Conservation (phyloP, 2,797 vertebrate species). For the Syndactyla subalaris region DNA sequence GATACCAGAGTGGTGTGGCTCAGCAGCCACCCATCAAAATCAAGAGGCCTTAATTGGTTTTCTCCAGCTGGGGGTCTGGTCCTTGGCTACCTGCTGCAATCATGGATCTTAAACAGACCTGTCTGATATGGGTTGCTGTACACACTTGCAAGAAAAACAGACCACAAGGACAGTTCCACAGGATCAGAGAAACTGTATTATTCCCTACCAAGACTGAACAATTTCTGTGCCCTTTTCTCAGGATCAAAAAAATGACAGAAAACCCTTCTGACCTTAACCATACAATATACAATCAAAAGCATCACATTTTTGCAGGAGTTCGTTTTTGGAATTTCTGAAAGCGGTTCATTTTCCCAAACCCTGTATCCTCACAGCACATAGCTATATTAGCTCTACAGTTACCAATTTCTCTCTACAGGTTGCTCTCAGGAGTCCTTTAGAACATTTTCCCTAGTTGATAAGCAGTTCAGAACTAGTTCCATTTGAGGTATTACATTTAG, state of each 20-base stretch:
- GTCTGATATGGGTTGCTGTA: neutral
- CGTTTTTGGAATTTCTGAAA: neutral
- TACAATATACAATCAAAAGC: neutral
- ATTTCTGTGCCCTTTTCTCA: neutral
- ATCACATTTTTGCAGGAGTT: neutral
- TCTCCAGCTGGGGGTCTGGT: neutral
- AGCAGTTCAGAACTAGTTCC: constrained; percentile 16
- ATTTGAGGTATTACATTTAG: constrained; percentile 14
- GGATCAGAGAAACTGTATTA: constrained; percentile 47
- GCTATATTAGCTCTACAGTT: neutral
- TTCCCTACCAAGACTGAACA: neutral
- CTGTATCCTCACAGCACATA: neutral
- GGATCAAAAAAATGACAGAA: neutral
- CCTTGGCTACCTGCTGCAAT: neutral
- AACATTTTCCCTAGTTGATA: constrained; percentile 1
- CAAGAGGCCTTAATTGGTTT: neutral
- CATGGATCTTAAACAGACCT: neutral
- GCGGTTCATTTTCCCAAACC: neutral
- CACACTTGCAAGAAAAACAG: neutral
- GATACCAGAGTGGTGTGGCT: neutral
- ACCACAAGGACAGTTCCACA: constrained; percentile 10
- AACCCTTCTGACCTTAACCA: neutral
- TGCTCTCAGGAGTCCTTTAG: constrained; percentile 20
- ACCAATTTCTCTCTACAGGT: neutral
- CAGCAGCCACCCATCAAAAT: neutral